Conservation (phyloP, 2,888 invertebrate species). For the Ophion obscuratus region DNA sequence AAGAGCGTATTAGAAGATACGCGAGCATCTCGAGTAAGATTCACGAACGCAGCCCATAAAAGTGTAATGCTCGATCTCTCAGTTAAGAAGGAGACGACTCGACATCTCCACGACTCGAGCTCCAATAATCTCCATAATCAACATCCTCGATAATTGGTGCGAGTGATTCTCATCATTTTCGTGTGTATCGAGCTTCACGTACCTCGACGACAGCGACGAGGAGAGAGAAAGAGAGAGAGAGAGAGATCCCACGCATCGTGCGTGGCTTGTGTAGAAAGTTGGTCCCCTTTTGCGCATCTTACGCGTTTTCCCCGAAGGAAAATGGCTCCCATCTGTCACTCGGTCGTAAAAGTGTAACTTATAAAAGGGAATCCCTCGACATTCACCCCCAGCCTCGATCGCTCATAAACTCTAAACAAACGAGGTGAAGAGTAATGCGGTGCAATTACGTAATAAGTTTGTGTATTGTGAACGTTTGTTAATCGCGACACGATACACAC, state of each 20-base stretch:
- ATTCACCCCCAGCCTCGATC: slow-evolving; percentile 17
- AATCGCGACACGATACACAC: slow-evolving; percentile 43
- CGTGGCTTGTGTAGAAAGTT: slow-evolving; percentile 73
- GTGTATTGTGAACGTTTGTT: slow-evolving; percentile 59
- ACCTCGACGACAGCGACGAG: background rate
- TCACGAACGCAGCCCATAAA: background rate
- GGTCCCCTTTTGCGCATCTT: slow-evolving; percentile 77
- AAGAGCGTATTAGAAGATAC: background rate
- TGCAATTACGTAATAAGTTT: slow-evolving; percentile 75
- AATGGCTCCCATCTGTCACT: slow-evolving; percentile 82
- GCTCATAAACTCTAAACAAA: slow-evolving; percentile 37
- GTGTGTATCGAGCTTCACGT: slow-evolving; percentile 37
- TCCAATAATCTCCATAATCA: background rate
- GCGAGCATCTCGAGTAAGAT: background rate
- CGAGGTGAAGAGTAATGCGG: slow-evolving; percentile 66
- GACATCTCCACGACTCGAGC: background rate
- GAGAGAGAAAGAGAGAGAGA: slow-evolving; percentile 12
- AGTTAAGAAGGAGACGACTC: background rate
- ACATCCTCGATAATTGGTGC: background rate
- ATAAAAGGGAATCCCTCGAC: slow-evolving; percentile 53
- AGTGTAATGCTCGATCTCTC: background rate
- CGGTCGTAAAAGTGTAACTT: slow-evolving; percentile 72
- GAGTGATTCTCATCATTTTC: background rate
- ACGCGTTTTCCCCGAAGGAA: slow-evolving; percentile 79
- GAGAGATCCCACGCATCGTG: slow-evolving; percentile 66